phyloP scores from a whole-genome alignment of 2,113 vertebrate species.

The Apus apus region DNA sequence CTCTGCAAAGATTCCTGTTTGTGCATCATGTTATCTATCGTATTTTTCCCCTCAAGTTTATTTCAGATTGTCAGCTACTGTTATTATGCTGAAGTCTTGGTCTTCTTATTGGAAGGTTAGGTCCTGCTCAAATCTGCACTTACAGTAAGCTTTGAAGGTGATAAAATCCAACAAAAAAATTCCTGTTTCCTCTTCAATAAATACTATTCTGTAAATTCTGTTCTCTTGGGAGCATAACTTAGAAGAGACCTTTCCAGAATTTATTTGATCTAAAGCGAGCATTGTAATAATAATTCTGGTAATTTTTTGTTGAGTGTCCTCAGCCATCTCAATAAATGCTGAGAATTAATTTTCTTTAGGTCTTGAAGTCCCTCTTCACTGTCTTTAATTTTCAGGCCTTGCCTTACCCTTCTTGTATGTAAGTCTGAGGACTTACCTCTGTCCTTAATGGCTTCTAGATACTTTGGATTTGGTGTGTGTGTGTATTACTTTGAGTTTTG shows the following conservation, averaged over 20 bases:
- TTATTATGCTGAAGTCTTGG: neutral
- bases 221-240: neutral
- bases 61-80: neutral
- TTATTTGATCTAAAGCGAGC: neutral
- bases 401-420: neutral
- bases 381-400: neutral
- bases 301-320: neutral
- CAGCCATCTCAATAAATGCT: neutral
- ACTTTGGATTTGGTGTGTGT: neutral
- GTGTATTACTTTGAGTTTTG: neutral
- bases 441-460: neutral
- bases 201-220: neutral
- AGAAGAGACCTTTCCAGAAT: neutral
- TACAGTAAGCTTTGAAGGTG: neutral
- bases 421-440: neutral
- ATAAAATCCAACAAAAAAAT: neutral
- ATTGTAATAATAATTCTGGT: neutral
- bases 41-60: neutral
- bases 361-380: neutral
- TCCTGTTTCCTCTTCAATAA: neutral
- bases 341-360: neutral
- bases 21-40: neutral
- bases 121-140: neutral
- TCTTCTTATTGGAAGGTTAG: neutral
- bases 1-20: neutral